Percentiles rank a stretch among this genome's conserved stretches.
These are phyloP conservation scores for Copidosoma aretas DNA, from an alignment of 2,888 invertebrate genomes.

Conservation along the genomic window DNA sequence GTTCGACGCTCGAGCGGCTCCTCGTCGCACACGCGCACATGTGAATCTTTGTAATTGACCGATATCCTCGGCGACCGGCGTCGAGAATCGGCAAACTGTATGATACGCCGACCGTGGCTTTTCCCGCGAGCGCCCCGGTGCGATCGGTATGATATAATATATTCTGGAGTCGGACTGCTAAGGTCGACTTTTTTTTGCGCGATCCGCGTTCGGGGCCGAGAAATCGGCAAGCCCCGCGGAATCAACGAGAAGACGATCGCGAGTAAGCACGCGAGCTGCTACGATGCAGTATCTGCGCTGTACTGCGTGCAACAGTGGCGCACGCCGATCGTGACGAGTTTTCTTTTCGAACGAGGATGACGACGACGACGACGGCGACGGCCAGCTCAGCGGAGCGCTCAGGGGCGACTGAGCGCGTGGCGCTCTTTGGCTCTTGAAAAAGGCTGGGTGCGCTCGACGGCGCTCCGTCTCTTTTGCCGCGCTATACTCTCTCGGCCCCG, in stretches of 20 bases:
- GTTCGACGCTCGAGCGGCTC: too few relatives aligned
- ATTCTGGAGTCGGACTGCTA: too few relatives aligned
- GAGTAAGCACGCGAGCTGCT: background rate
- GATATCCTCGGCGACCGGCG: too few relatives aligned
- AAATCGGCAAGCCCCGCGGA: background rate
- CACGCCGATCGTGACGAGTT: background rate
- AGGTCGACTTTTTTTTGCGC: too few relatives aligned
- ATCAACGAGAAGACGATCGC: background rate
- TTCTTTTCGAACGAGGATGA: background rate
- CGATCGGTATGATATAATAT: too few relatives aligned
- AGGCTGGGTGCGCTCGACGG: slow-evolving; percentile 1
- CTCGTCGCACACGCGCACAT: too few relatives aligned
- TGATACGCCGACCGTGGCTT: too few relatives aligned
- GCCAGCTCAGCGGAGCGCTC: slow-evolving; percentile 32
- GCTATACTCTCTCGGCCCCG: background rate
- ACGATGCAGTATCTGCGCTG: too few relatives aligned
- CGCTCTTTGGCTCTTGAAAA: slow-evolving; percentile 12
- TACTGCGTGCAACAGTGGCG: too few relatives aligned
- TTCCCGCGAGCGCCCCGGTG: too few relatives aligned
- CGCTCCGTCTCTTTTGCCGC: slow-evolving; percentile 6
- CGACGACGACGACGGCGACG: background rate
- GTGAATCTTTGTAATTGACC: too few relatives aligned
- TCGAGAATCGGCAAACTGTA: too few relatives aligned
- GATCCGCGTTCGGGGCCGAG: background rate
- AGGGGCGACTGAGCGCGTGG: slow-evolving; percentile 26